Conservation (phyloP, 2,888 invertebrate genomes). For the Ennomos erosarius region DNA sequence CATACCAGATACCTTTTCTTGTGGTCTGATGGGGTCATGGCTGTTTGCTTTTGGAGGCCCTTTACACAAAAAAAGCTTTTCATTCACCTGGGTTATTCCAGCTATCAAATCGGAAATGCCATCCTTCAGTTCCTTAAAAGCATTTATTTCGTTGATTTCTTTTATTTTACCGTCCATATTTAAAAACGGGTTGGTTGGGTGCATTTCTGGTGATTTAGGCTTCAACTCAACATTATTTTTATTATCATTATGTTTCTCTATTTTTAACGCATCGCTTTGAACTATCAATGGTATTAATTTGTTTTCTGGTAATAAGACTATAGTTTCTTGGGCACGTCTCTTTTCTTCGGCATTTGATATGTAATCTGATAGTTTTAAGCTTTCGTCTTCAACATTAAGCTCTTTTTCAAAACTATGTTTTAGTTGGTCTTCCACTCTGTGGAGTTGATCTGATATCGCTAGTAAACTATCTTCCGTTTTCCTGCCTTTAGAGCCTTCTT, state of each 20-base stretch:
- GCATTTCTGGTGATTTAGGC: slow-evolving; percentile 49
- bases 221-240: slow-evolving; percentile 43
- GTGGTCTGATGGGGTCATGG: slow-evolving; percentile 41
- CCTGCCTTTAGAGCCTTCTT: slow-evolving; percentile 63
- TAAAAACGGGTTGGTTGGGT: slow-evolving; percentile 73
- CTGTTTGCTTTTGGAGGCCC: slow-evolving; percentile 46
- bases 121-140: slow-evolving; percentile 80
- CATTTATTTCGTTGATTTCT: slow-evolving; percentile 77
- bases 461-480: slow-evolving; percentile 82
- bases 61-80: slow-evolving; percentile 72
- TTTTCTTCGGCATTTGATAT: slow-evolving; percentile 58
- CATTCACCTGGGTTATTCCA: slow-evolving; percentile 80
- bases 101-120: slow-evolving; percentile 82
- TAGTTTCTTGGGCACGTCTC: slow-evolving; percentile 61
- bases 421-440: slow-evolving; percentile 79
- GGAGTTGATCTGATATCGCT: slow-evolving; percentile 78
- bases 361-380: slow-evolving; percentile 59
- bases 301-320: slow-evolving; percentile 56
- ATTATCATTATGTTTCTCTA: slow-evolving; percentile 44
- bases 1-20: slow-evolving; percentile 57
- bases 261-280: slow-evolving; percentile 61
- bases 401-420: slow-evolving; percentile 80
- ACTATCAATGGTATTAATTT: slow-evolving; percentile 57
- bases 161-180: slow-evolving; percentile 69
- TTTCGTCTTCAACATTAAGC: slow-evolving; percentile 71